A percentile compares a stretch with the other conserved stretches of the same genome.
Evolutionary conservation across 2,888 invertebrate genomes (phyloP).

Genomic region (Pecten maximus): DNA sequence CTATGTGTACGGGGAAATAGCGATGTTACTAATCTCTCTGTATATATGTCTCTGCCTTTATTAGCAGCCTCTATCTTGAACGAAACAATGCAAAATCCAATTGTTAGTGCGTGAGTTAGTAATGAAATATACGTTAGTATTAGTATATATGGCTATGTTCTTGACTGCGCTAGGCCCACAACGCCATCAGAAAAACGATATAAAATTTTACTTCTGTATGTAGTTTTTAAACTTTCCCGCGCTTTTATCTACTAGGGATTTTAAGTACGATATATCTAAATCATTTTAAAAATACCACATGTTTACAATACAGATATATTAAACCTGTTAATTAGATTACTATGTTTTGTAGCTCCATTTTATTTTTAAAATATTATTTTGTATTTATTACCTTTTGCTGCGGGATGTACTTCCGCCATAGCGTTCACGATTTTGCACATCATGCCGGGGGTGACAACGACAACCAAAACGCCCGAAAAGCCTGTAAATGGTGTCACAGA

Average conservation of each 20-base stretch:
- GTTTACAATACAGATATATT: not conserved
- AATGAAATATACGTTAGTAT: no score
- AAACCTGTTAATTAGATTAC: not conserved
- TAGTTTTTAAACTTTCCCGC: not conserved
- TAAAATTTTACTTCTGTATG: no score
- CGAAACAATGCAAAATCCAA: no score
- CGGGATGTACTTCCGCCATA: constrained; percentile 49
- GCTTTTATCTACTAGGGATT: not conserved
- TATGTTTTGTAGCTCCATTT: not conserved
- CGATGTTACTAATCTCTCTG: no score
- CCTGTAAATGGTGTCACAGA: constrained; percentile 63
- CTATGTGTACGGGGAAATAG: no score
- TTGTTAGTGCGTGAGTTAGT: no score
- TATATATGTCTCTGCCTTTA: no score
- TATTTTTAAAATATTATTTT: not conserved
- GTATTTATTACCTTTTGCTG: constrained; percentile 28
- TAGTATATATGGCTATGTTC: no score
- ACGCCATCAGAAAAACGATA: no score
- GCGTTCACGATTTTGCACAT: constrained; percentile 58
- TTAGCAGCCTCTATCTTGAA: no score
- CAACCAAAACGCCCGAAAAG: constrained; percentile 55
- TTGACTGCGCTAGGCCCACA: no score
- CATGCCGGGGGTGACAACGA: constrained; percentile 54
- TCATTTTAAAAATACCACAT: not conserved
- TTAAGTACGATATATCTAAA: not conserved